Conservation (phyloP, 2,888 invertebrate species). For the Drosophila putrida region DNA sequence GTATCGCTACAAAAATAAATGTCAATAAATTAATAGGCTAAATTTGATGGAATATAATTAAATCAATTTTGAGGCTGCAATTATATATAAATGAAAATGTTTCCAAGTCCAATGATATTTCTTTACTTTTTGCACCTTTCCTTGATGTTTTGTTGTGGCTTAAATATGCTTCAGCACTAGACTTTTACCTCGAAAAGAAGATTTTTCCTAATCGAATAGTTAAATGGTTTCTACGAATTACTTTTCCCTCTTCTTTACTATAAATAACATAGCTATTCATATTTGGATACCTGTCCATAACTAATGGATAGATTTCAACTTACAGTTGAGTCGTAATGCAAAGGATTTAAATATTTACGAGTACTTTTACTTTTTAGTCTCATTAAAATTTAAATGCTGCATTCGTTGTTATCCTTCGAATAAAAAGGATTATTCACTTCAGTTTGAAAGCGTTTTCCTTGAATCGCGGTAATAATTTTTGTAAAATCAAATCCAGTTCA, state of each 20-base stretch:
- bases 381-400: not conserved
- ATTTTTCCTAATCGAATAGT: no score
- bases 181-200: no score
- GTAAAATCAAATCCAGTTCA: not conserved
- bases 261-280: no score
- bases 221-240: no score
- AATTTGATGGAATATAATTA: conserved; percentile 11
- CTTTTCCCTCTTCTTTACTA: no score
- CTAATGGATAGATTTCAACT: not conserved
- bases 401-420: not conserved
- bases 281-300: not conserved
- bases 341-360: conserved; percentile 1
- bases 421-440: not conserved
- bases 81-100: not conserved
- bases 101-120: not conserved
- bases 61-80: conserved; percentile 1
- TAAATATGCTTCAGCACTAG: no score
- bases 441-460: not conserved
- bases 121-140: not conserved
- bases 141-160: not conserved
- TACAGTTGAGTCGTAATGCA: not conserved
- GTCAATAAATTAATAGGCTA: conserved; percentile 11
- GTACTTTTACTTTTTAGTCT: conserved; percentile 1
- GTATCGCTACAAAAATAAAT: conserved; percentile 2
- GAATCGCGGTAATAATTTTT: not conserved